Percentiles rank a stretch among this genome's conserved stretches.
Conservation (phyloP, 1,140 invertebrate species). For the Micrasema minimum region DNA sequence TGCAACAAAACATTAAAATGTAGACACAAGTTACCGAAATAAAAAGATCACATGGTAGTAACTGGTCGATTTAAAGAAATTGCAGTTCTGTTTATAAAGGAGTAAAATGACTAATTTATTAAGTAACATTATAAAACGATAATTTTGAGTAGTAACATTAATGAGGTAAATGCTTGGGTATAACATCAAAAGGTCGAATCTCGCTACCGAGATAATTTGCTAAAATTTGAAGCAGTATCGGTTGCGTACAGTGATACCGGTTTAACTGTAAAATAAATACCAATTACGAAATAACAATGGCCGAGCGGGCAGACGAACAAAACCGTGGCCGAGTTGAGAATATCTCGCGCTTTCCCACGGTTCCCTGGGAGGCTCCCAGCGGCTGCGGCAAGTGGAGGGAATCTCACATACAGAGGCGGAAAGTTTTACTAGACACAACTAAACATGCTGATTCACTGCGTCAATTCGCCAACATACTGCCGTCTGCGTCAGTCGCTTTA, state of each 20-base stretch:
- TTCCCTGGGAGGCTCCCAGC: conserved; percentile 1
- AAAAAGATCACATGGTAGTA: too few species aligned
- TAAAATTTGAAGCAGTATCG: not conserved
- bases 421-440: not conserved
- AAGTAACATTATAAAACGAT: too few species aligned
- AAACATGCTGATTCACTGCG: not conserved
- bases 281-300: conserved; percentile 28
- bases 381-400: not conserved
- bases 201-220: not conserved
- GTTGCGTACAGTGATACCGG: conserved; percentile 24
- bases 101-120: too few species aligned
- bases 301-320: conserved; percentile 20
- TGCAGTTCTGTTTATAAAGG: too few species aligned
- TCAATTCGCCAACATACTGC: not conserved
- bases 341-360: conserved; percentile 13
- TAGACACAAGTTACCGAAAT: too few species aligned
- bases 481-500: not conserved
- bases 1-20: too few species aligned
- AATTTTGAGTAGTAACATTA: too few species aligned
- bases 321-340: conserved; percentile 9
- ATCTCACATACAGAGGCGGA: too few species aligned
- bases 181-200: not conserved
- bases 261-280: conserved; percentile 34
- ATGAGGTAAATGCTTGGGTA: too few species aligned
- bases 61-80: too few species aligned